Base-by-base conservation (phyloP, 2,888 invertebrate species). In the Drosophila neotestacea region DNA sequence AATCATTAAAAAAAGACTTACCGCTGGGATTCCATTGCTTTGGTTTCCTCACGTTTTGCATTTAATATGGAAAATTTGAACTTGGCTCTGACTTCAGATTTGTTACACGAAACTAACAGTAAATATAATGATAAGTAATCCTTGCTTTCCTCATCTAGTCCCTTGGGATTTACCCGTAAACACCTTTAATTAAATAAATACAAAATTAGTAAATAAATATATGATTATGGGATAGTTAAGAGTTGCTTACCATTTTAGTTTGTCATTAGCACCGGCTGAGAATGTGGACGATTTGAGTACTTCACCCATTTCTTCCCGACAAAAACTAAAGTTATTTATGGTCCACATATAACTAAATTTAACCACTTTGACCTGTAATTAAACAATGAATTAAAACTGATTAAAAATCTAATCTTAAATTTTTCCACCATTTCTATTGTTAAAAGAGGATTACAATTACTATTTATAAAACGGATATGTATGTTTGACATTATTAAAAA, bases 341-440 rank as follows among this genome's bases (percentile, higher is more conserved):
- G 99, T 99, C 99, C 99, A 99, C 98, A 99, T 99, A 94, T 99
- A 99, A 94, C 98, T 99, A 95, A 99, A 99, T 94, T 99, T 99
- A 90, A 99, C 98, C 94, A 99, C 99, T 96, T 99, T 99, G 93
- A 99, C 99, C 98, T 98, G 96, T 28, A 95, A 95, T 91, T n/a
- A 48, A 11, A 30, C n/a, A 10, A 46, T 0, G 5, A 6, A 32
- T 11, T 27, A 5, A 42, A 42, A 28, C 27, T 10, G 9, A 28
- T 38, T 28, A 27, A 3, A 50, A 34, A 11, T 27, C 6, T 27
- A 11, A 22, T 22, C 2, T 22, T 22, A 22, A 2, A 16, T 16
- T 16, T 16, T 16, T 16, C 1, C 1, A 16, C 16, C 1, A 16
- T 16, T 16, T 16, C 16, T 16, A 16, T 16, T 16, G 16, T 16